These are phyloP conservation scores for Sebastiscus albofasciatus DNA, from an alignment of 2,797 vertebrate species.

Conservation along the genomic window DNA sequence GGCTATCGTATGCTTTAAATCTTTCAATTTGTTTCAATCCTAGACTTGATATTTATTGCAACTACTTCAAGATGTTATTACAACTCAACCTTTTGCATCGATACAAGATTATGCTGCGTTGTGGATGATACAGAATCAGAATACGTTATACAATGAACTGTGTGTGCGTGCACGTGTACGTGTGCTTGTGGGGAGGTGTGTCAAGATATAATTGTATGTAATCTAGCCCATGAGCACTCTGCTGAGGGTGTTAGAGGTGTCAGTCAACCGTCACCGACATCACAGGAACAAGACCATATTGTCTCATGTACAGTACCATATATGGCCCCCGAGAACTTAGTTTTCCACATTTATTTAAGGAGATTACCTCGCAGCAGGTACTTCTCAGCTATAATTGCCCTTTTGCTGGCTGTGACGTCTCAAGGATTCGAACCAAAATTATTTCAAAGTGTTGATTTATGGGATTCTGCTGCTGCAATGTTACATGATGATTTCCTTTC, in stretches of 20 bases:
- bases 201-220: slow-evolving; percentile 49
- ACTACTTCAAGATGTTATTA: not conserved
- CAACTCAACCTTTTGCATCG: not conserved
- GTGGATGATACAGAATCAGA: not conserved
- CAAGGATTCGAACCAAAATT: slow-evolving; percentile 29
- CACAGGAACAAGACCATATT: slow-evolving; percentile 15
- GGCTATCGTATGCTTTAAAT: not conserved
- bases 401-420: slow-evolving; percentile 9
- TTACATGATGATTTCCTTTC: slow-evolving; percentile 41
- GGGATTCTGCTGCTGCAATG: not conserved
- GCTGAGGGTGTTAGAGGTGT: slow-evolving; percentile 9
- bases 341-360: slow-evolving; percentile 27
- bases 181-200: slow-evolving; percentile 24
- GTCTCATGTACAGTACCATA: not conserved
- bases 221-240: slow-evolving; percentile 30
- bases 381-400: slow-evolving; percentile 25
- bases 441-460: slow-evolving; percentile 45
- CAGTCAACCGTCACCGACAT: slow-evolving; percentile 21
- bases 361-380: slow-evolving; percentile 35
- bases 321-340: not conserved
- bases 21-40: not conserved
- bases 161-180: not conserved
- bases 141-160: not conserved
- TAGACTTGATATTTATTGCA: not conserved
- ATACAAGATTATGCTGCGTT: not conserved